A percentile compares a stretch with the other conserved stretches of the same genome.
Evolutionary conservation across 2,797 vertebrate species (phyloP).

Genomic region (Threskiornis aethiopicus): DNA sequence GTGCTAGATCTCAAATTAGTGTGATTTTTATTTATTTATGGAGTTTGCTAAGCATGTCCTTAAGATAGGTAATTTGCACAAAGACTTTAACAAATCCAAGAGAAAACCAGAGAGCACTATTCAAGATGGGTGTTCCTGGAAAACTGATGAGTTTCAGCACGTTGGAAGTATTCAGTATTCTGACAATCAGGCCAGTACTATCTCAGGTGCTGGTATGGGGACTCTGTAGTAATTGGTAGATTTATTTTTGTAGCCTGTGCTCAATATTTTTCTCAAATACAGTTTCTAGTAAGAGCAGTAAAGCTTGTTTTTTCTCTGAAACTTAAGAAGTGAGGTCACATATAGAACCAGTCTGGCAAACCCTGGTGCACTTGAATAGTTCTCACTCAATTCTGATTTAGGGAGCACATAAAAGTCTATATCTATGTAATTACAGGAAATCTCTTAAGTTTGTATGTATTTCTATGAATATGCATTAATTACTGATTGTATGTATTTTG

Average conservation of each 20-base stretch:
- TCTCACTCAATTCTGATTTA: neutral
- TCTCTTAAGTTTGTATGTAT: neutral
- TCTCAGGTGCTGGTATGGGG: neutral
- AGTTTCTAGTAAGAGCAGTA: neutral
- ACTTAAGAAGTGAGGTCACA: neutral
- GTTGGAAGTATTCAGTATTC: neutral
- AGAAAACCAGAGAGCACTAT: neutral
- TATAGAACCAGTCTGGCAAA: neutral
- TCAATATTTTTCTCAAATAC: neutral
- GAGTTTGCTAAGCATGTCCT: neutral
- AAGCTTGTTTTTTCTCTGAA: neutral
- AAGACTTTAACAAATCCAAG: neutral
- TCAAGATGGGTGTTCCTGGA: neutral
- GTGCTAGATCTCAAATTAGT: neutral
- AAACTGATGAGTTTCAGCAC: neutral
- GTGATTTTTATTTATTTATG: neutral
- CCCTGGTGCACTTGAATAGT: neutral
- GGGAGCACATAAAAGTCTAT: neutral
- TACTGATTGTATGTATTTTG: neutral
- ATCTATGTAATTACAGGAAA: neutral
- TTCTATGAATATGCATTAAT: neutral
- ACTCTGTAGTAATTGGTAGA: neutral
- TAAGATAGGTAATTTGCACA: neutral
- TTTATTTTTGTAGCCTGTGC: neutral
- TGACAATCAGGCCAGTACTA: neutral